Base-by-base conservation (phyloP, 2,888 invertebrate species). In the Drosophila lutescens region DNA sequence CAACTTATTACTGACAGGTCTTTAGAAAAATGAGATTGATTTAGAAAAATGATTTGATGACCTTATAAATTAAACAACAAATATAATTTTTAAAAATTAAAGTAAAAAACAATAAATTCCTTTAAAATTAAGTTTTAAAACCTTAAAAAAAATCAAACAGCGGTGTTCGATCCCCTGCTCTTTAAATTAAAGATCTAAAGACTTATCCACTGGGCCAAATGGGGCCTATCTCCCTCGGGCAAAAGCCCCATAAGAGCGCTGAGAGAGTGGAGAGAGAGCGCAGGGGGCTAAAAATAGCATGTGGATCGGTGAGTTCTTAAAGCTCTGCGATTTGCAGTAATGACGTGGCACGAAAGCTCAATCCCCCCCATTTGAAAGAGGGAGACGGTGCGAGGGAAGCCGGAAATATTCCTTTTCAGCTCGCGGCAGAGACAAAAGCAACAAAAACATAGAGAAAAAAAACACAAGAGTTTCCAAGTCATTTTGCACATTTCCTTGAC, bases 401-500 rank as follows among this genome's bases (percentile, higher is more conserved):
- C 62, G 62, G 62, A 63, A 63, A 41, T 62, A 62, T 49, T 62
- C 41, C 30, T 30, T 13, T 61, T 32, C 15, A 38, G 20, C 61
- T 58, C 38, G 58, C 38, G 44, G n/a, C 53, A 38, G 41, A 51
- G 34, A 68, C 38, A 78, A 79, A 66, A 78, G 76, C 55, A 30
- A 76, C 34, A 49, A 47, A 53, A 77, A 49, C 30, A 20, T 15
- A 43, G 38, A 26, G 5, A 26, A 20, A 40, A 41, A 53, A 46
- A 32, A 43, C 41, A 36, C 50, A 47, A 71, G 58, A 58, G 70
- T 70, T 82, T 81, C 71, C 88, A 82, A 87, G 82, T 85, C 88
- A 82, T 82, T 82, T 85, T 85, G 72, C 86, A 85, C 86, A 87
- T 82, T 82, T 87, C 86, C 87, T 81, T 82, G 82, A 87, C 86